Base-by-base conservation (phyloP, 1,140 invertebrate genomes). In the Brachionus calyciflorus region DNA sequence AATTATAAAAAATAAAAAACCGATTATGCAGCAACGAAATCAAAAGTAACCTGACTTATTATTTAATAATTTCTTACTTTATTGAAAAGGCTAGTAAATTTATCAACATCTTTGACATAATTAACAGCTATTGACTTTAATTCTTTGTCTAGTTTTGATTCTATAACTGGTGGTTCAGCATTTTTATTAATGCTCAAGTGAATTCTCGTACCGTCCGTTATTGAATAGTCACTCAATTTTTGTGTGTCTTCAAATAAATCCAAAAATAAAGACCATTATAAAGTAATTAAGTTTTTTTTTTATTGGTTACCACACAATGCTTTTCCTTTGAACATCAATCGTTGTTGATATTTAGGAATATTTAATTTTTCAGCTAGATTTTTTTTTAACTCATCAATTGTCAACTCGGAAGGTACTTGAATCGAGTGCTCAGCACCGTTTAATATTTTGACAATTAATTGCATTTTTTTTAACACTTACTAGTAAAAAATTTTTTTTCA, bases 301-400 rank as follows among this genome's bases (percentile, higher is more conserved):
- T 14, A 40, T 37, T 30, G n/a, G 9, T 73, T 55, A 73, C 51
- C 69, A 14, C 24, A 37, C 21, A 73, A 51, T 40, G 69, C 46
- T 33, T 73, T 73, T 49, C 69, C 69, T 51, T 28, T 73, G 26
- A 51, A 41, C 69, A 73, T 73, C 12, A 73, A 55, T 51, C 69
- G n/a, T 51, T 73, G 69, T 17, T 73, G 44, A 21, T 33, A 37
- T 21, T 51, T 73, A 1, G 69, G 51, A 0, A 73, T 33, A 24
- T 33, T 41, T 10, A 51, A 30, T 49, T 51, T 49, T 26, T 33
- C 17, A n/a, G 46, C 30, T 41, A 73, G 28, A 5, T 6, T 26
- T 10, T 33, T 51, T 41, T 73, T 73, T 9, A 73, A 30, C 21
- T 73, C 33, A 40, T 49, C 46, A 37, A 73, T 28, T 19, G 44